Evolutionary conservation across 2,797 vertebrate species (phyloP), one percentile per base, ranked within the genome.

Genomic region (Molossus alvarezi): DNA sequence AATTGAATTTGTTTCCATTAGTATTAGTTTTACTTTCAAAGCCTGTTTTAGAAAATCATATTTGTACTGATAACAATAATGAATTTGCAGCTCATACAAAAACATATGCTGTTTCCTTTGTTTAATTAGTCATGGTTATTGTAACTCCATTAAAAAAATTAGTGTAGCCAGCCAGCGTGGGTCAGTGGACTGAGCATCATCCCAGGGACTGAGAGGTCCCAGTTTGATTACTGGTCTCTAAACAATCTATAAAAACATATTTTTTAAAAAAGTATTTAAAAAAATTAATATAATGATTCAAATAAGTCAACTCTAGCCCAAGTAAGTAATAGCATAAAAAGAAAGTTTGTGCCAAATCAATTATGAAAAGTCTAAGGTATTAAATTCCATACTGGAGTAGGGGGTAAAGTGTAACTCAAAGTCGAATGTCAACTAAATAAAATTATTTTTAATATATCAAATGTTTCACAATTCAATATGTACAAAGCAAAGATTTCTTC

Each of bases 401-500:
- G 21, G 6, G 17, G 6, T 84, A 27, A 64, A 51, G 37, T 85
- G 17, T 87, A 92, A 95, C 57, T 92, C 77, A 77, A n/a, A 91
- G 13, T 48, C 95, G 60, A 93, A 65, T 93, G 77, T 95, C 85
- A 92, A 77, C 75, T 25, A 94, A 90, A 96, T 64, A 91, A 84
- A 83, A 81, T 58, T 51, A 62, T 72, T 67, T 73, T 90, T 64
- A 91, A 88, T 62, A 48, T 67, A 82, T 65, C 65, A 79, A 83
- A 64, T 92, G 25, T 80, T 69, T 79, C 29, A 73, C 21, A 83
- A 41, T 82, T 92, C 58, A 91, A 25, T 97, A 97, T 51, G 60
- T 98, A 29, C 48, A 96, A 97, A 97, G 86, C 95, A 96, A n/a
- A 71, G 3, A 6, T 51, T 96, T 87, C 97, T 97, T 97, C 72